phyloP scores from a whole-genome alignment of 2,888 invertebrate species.

The Lepidocyrtoides sp. region DNA sequence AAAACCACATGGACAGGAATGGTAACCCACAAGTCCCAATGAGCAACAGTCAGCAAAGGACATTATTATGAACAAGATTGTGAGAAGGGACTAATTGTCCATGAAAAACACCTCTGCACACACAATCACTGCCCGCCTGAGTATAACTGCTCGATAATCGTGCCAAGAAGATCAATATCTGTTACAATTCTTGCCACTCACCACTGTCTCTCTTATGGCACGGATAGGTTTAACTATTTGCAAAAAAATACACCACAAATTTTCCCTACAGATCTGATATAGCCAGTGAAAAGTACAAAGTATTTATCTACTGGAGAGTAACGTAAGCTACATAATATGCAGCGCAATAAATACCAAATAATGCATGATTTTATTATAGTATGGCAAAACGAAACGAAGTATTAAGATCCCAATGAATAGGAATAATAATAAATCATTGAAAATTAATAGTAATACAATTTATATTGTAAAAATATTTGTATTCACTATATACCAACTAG shows the following conservation, averaged over 20 bases:
- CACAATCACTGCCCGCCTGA: conserved; percentile 9
- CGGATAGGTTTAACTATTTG: not conserved
- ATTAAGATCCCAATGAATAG: not conserved
- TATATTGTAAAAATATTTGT: not conserved
- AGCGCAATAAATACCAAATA: not conserved
- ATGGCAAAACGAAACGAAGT: conserved; percentile 5
- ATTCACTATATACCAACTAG: not conserved
- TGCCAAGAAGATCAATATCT: not conserved
- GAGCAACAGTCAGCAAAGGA: not conserved
- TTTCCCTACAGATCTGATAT: conserved; percentile 22
- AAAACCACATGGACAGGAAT: not conserved
- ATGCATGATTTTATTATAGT: not conserved
- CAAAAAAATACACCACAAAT: not conserved
- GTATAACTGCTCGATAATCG: not conserved
- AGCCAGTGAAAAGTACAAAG: conserved; percentile 6
- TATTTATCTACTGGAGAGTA: conserved; percentile 21
- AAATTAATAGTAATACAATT: not conserved
- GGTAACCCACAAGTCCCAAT: not conserved
- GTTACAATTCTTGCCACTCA: no score
- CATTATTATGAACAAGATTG: not conserved
- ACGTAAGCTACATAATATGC: not conserved
- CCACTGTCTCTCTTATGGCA: no score
- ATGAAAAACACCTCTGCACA: not conserved
- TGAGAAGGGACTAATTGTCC: not conserved
- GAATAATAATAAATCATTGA: conserved; percentile 7